Evolutionary conservation across 1,140 invertebrate species (phyloP).

Genomic region (Scylla paramamosain): DNA sequence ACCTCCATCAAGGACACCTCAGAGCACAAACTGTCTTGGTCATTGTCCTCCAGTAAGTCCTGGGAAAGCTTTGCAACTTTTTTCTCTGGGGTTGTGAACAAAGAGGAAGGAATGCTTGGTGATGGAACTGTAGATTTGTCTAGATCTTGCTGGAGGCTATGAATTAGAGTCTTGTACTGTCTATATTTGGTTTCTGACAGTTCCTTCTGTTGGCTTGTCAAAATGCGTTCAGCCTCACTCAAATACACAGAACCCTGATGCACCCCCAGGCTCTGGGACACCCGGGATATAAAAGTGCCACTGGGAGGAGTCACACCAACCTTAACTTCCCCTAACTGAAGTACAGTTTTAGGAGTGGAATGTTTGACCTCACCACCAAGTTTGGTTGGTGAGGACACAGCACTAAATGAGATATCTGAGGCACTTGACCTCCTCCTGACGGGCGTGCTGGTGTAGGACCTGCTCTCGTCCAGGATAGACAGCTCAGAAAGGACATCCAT

Average conservation of each 20-base stretch:
- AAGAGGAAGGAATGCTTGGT: slow-evolving; percentile 61
- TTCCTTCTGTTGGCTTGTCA: slow-evolving; percentile 50
- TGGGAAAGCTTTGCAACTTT: background rate
- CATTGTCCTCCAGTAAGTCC: background rate
- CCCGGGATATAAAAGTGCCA: too few species aligned
- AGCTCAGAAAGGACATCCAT: slow-evolving; percentile 34
- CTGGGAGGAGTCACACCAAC: background rate
- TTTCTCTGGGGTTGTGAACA: slow-evolving; percentile 61
- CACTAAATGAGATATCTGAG: slow-evolving; percentile 26
- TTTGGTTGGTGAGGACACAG: slow-evolving; percentile 8
- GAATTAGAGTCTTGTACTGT: slow-evolving; percentile 59
- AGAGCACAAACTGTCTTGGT: slow-evolving; percentile 25
- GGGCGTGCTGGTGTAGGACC: slow-evolving; percentile 40
- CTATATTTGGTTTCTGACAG: slow-evolving; percentile 58
- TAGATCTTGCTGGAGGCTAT: slow-evolving; percentile 60
- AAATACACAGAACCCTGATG: slow-evolving; percentile 31
- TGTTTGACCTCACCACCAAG: background rate
- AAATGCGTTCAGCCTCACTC: slow-evolving; percentile 53
- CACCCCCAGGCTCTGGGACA: background rate
- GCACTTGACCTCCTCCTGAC: slow-evolving; percentile 28
- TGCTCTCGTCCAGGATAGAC: slow-evolving; percentile 58
- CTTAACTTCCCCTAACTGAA: background rate
- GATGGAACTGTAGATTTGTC: slow-evolving; percentile 39
- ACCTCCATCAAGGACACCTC: background rate
- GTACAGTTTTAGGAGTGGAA: background rate